Evolutionary conservation across 2,888 invertebrate species (phyloP), one percentile per base, ranked within the genome.

Genomic region (Melipona beecheii): DNA sequence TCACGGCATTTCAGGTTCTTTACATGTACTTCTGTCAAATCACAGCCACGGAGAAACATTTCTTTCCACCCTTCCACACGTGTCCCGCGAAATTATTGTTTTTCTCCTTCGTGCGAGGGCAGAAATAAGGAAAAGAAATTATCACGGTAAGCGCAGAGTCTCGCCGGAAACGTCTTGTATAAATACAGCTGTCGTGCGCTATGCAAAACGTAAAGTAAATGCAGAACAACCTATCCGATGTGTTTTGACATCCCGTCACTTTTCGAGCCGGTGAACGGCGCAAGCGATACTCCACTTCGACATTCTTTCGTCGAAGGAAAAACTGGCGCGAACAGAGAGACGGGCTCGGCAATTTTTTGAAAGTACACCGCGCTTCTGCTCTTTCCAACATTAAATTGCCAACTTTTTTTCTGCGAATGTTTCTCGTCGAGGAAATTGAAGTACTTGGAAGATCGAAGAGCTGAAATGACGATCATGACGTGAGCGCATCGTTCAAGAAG

Each of bases 121-220:
- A 60, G 72, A 81, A 81, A 85, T 80, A 73, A 79, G 75, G 85
- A 84, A 87, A 85, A 86, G 81, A 86, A 88, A 87, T 90, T 84
- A 88, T 88, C 87, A 73, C 56, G 56, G 49, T 71, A 31, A 31
- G 31, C 31, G 31, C 31, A 78, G 69, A 72, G 70, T 74, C 80
- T 86, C 79, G 73, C 78, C 86, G 88, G 88, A 88, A 88, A 83
- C 83, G 80, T 86, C 83, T 85, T 88, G 88, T 88, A 80, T 88
- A 88, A 88, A 88, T 88, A 88, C 88, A 88, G 88, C 88, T 88
- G 88, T 78, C 83, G 83, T 68, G 58, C 69, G 79, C 78, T 58
- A 60, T 75, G 86, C 86, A 76, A 78, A 82, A 72, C 74, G 77
- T n/a, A n/a, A 78, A 70, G 73, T 73, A 78, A 83, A 74, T 68